phyloP scores from a whole-genome alignment of 2,113 vertebrate genomes.

The Malurus melanocephalus region DNA sequence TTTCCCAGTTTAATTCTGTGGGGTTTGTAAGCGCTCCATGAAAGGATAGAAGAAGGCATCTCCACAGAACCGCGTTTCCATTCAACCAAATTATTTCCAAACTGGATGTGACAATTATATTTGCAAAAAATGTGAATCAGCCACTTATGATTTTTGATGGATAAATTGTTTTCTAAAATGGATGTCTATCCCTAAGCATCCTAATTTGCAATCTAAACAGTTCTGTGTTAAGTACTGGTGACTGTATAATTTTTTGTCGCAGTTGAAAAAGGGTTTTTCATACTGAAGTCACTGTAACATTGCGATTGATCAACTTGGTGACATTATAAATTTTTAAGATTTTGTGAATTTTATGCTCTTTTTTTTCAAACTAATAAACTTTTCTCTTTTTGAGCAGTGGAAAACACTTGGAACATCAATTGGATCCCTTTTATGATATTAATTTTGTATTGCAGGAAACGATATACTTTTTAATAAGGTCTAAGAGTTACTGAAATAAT shows the following conservation, averaged over 20 bases:
- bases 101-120: background rate
- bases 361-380: background rate
- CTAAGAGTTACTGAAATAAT: background rate
- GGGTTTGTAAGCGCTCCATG: background rate
- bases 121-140: background rate
- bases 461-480: background rate
- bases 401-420: background rate
- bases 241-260: background rate
- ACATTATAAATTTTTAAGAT: background rate
- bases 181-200: background rate
- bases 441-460: background rate
- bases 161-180: background rate
- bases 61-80: background rate
- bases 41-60: background rate
- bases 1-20: background rate
- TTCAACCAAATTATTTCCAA: background rate
- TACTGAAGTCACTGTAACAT: background rate
- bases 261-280: background rate
- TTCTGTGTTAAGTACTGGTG: background rate
- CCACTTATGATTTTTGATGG: background rate
- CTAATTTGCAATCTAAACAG: background rate
- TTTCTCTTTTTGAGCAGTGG: background rate
- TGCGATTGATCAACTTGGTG: background rate
- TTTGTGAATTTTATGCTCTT: background rate
- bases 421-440: background rate